phyloP scores from a whole-genome alignment of 2,113 vertebrate species.

The Eptesicus fuscus region DNA sequence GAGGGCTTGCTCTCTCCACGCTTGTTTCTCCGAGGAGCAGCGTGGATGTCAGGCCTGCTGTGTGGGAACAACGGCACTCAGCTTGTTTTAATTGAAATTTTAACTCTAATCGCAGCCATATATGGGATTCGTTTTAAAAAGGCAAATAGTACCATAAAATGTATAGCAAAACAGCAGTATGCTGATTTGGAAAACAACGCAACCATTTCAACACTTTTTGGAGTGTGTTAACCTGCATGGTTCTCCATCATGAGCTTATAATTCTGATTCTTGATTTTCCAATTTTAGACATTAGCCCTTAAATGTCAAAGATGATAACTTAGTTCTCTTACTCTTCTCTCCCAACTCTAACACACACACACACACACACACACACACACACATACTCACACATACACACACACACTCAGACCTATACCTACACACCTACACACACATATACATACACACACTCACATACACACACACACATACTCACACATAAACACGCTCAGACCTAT shows the following conservation, averaged over 20 bases:
- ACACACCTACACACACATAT: too few relatives aligned
- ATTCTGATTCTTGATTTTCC: background rate
- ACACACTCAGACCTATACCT: background rate
- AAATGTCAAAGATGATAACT: background rate
- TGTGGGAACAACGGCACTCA: background rate
- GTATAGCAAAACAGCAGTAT: background rate
- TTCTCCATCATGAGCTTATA: background rate
- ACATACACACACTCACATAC: too few relatives aligned
- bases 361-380: too few relatives aligned
- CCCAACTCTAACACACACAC: background rate
- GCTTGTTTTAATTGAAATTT: background rate
- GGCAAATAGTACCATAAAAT: background rate
- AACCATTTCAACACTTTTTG: background rate
- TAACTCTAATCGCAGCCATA: background rate
- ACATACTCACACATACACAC: background rate
- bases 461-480: too few relatives aligned
- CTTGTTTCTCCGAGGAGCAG: background rate
- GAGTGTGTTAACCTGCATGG: background rate
- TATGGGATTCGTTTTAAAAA: background rate
- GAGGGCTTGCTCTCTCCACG: background rate
- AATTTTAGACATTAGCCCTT: background rate
- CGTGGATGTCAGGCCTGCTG: fast-evolving
- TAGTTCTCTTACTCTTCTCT: background rate
- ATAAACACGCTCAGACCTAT: too few relatives aligned
- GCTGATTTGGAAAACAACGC: background rate